Evolutionary conservation across 2,888 invertebrate species (phyloP).

Genomic region (Ommatoiulus sabulosus): DNA sequence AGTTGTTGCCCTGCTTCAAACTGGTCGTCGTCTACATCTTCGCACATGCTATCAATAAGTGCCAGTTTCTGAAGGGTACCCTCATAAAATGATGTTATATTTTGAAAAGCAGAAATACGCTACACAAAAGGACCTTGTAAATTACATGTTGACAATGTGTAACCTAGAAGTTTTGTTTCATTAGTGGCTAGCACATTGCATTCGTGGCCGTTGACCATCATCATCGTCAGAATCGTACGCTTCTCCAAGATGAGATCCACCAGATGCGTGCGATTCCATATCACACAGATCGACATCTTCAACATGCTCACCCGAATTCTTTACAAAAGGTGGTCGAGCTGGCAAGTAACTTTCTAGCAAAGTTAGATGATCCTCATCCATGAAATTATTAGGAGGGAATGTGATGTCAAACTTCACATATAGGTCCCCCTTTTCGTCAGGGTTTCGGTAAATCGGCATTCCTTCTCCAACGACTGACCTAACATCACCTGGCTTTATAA

Average conservation of each 20-base stretch:
- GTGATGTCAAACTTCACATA: slow-evolving; percentile 86
- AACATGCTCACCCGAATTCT: slow-evolving; percentile 83
- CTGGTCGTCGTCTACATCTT: background rate
- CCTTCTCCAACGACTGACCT: slow-evolving; percentile 82
- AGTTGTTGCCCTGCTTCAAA: slow-evolving; percentile 1
- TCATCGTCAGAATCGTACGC: slow-evolving; percentile 80
- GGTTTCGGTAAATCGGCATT: slow-evolving; percentile 88
- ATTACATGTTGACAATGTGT: background rate
- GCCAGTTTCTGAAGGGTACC: background rate
- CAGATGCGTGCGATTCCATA: slow-evolving; percentile 72
- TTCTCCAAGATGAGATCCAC: slow-evolving; percentile 74
- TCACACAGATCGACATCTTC: slow-evolving; percentile 88
- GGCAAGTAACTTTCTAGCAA: slow-evolving; percentile 82
- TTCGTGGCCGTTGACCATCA: slow-evolving; percentile 74
- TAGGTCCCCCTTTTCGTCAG: slow-evolving; percentile 87
- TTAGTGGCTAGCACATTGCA: slow-evolving; percentile 86
- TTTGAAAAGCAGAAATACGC: slow-evolving; percentile 14
- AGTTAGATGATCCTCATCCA: slow-evolving; percentile 73
- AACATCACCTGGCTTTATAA: slow-evolving; percentile 82
- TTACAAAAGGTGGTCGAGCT: slow-evolving; percentile 76
- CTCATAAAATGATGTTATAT: background rate
- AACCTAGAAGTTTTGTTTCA: slow-evolving; percentile 49
- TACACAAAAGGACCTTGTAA: slow-evolving; percentile 7
- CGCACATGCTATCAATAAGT: background rate
- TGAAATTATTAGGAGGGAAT: slow-evolving; percentile 87